Base-by-base conservation (phyloP, 2,797 vertebrate genomes). In the Limosa lapponica region DNA sequence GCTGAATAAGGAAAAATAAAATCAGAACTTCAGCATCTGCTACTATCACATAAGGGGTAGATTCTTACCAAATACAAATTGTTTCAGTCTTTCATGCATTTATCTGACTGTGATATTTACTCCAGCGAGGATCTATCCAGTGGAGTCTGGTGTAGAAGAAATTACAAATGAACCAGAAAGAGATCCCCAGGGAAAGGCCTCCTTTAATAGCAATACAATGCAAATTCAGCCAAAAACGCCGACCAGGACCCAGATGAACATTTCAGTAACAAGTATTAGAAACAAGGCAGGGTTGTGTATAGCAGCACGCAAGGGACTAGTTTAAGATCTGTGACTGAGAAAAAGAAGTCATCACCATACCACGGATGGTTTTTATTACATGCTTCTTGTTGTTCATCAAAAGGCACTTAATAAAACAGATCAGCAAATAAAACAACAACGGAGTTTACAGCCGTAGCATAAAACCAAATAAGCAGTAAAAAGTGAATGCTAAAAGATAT, bases 331-430 rank as follows among this genome's bases (percentile, higher is more conserved):
- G 58, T 75, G 83, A 66, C 51, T 59, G 66, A 74, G 48, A 75
- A 30, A 78, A 64, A 61, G 67, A 88, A 95, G n/a, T 19, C 58
- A 64, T 51, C 57, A 44, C 39, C 23, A 19, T 59, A 34, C 17
- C 23, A 6, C 0, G 0, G 24, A 19, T 54, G 46, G 17, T 34
- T 95, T 93, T 90, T 89, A 88, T 86, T 90, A 37, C 12, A 10
- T 1, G 3, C 8, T 78, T 80, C 36, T 61, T 70, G 34, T 84
- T 70, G 62, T 64, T 90, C 48, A 49, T 95, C 81, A 77, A 34
- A 92, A 90, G 36, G 25, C 34, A 73, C 64, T 90, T 85, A 92
- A 84, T 93, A 88, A 81, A 94, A 72, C 34, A 64, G 34, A 87
- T 23, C 74, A 87, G 44, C 71, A 96, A 93, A 82, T 84, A 87